Evolutionary conservation across 64 coral and sea anemone species (phyloP), one percentile per base, ranked within the genome.

Genomic region (Porites lutea): DNA sequence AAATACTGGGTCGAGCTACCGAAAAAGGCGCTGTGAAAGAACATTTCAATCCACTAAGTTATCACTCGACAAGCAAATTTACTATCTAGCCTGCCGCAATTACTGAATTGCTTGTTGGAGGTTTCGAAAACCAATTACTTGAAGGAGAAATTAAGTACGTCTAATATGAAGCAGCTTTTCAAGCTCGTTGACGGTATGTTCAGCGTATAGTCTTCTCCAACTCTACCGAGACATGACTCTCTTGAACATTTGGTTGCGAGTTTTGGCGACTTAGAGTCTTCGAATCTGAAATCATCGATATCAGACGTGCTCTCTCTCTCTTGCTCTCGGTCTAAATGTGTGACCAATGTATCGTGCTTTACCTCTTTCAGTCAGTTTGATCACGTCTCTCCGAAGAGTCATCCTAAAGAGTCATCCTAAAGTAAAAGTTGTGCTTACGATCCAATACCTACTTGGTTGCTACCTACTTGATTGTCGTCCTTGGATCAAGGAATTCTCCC

Each of bases 401-500:
- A n/a, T n/a, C n/a, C n/a, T 19, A 68, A 15, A 15, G 16, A 44
- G 60, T 63, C 60, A 63, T 63, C 60, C 8, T 0, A 63, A 63
- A 63, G 60, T 63, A 63, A 62, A 70, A 86, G 51, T 19, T 86
- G 82, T 70, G 19, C 15, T 86, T 20, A 50, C 49, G 59, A 6
- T 16, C 18, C 14, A 19, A 18, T 47, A 19, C n/a, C 15, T 5
- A 18, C 52, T 86, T 37, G 27, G 27, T 37, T 37, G 27, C 1
- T 37, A 37, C 27, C 58, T 86, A 50, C n/a, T 46, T 51, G 51
- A 72, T 48, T 51, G 70, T 46, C 16, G 65, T 87, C 83, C 51
- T 71, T 87, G 83, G 69, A 87, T 87, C 64, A 47, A 50, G 83
- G 65, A 37, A 87, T 71, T 71, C 48, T 71, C 46, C 65, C 83